These are phyloP conservation scores for Cercopithecus mona DNA, from an alignment of 2,113 vertebrate species.

Conservation along the genomic window DNA sequence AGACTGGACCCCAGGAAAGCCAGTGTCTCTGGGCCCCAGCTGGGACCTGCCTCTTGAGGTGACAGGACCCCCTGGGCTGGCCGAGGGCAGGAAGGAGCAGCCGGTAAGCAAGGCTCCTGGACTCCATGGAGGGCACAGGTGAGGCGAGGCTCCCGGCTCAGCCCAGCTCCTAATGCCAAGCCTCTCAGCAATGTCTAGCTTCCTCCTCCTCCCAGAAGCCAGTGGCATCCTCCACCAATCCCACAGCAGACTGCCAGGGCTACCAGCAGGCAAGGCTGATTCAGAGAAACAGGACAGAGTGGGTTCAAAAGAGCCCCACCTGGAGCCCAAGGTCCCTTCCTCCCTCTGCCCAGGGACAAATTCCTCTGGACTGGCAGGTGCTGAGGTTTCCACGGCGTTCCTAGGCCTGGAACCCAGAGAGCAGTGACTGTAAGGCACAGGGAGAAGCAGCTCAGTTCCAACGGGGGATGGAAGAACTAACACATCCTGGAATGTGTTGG, in stretches of 20 bases:
- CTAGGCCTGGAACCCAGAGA: neutral
- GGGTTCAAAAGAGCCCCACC: neutral
- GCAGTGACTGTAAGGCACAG: neutral
- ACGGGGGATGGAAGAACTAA: rapidly evolving
- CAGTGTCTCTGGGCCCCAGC: neutral
- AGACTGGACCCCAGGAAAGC: neutral
- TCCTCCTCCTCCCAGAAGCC: neutral
- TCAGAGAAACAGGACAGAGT: neutral
- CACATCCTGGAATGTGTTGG: neutral
- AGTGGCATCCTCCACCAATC: rapidly evolving
- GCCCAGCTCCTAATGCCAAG: neutral
- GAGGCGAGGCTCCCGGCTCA: neutral
- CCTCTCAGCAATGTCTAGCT: neutral
- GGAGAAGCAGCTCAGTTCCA: neutral
- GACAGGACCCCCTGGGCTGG: neutral
- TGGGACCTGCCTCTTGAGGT: neutral
- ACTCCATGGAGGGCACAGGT: rapidly evolving
- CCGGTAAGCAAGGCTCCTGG: neutral
- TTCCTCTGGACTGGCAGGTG: neutral
- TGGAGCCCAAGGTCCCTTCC: neutral
- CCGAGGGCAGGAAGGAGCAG: neutral
- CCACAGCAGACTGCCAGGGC: neutral
- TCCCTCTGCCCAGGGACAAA: neutral
- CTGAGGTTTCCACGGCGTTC: rapidly evolving
- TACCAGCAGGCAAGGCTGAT: rapidly evolving